These are phyloP conservation scores for Ephydatia muelleri DNA, from an alignment of 37 sponge, comb jelly and placozoan species.

Conservation along the genomic window DNA sequence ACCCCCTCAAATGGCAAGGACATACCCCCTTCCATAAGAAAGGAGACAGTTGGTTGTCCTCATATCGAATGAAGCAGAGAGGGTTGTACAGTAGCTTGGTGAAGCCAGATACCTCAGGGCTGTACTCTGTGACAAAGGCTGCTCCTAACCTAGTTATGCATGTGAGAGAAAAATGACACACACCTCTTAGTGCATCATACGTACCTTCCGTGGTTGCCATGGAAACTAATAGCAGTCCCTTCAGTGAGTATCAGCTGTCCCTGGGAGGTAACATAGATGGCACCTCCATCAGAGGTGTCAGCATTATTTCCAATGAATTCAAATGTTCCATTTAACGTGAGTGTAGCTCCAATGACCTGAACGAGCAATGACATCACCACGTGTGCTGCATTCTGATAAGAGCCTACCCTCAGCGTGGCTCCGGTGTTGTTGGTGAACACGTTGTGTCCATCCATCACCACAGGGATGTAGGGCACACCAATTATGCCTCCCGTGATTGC, in stretches of 20 bases:
- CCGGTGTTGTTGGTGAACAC: constrained; percentile 15
- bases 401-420: constrained; percentile 7
- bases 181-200: background rate
- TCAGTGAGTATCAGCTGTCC: constrained; percentile 44
- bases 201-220: constrained; percentile 17
- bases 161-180: background rate
- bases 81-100: constrained; percentile 41
- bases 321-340: constrained; percentile 16
- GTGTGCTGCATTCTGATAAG: background rate
- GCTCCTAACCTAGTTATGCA: background rate
- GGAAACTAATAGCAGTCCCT: background rate
- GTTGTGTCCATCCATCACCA: constrained; percentile 8
- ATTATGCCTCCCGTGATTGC: background rate
- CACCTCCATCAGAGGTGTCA: constrained; percentile 17
- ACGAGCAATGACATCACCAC: background rate
- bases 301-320: constrained; percentile 21
- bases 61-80: constrained; percentile 48
- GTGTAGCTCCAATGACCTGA: constrained; percentile 30
- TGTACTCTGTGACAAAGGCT: constrained; percentile 19
- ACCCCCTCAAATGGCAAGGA: background rate
- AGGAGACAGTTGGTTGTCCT: constrained; percentile 18
- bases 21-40: constrained; percentile 24
- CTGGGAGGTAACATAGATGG: constrained; percentile 23
- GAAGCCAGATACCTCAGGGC: background rate
- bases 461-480: constrained; percentile 1